Evolutionary conservation across 2,888 invertebrate species (phyloP).

Genomic region (Polydrusus pterygomalis): DNA sequence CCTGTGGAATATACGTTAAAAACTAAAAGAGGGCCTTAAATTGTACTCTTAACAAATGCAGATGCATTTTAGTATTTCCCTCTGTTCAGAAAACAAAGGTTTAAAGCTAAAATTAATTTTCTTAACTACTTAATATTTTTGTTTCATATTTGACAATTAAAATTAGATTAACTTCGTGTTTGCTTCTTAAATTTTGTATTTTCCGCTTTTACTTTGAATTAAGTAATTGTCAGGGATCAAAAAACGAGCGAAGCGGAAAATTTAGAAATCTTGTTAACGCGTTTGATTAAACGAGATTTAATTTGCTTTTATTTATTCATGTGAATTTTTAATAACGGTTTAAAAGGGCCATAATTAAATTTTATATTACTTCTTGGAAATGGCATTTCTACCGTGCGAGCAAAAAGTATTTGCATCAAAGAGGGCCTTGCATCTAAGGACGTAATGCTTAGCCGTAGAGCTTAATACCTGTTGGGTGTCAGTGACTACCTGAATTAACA

Average conservation of each 20-base stretch:
- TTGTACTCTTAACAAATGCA: neutral
- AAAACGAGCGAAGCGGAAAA: conserved; percentile 5
- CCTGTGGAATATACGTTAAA: neutral
- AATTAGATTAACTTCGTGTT: neutral
- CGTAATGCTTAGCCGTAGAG: no score
- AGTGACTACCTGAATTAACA: no score
- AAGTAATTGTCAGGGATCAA: conserved; percentile 6
- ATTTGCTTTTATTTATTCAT: conserved; percentile 10
- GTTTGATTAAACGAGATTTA: conserved; percentile 8
- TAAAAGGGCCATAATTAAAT: neutral
- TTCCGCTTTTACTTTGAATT: conserved; percentile 16
- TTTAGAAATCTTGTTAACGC: conserved; percentile 4
- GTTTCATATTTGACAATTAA: conserved; percentile 1
- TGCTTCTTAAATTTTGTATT: conserved; percentile 17
- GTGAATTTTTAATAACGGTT: neutral
- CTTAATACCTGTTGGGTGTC: no score
- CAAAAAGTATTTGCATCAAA: neutral
- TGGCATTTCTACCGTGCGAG: no score
- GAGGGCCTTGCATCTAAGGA: no score
- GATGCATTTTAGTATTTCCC: neutral
- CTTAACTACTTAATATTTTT: neutral
- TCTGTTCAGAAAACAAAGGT: neutral
- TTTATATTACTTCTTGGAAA: neutral
- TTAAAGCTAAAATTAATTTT: neutral
- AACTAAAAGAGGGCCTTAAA: neutral